Percentiles rank a stretch among this genome's conserved stretches.
Conservation (phyloP, 2,797 vertebrate species). For the Diplodus sargus region DNA sequence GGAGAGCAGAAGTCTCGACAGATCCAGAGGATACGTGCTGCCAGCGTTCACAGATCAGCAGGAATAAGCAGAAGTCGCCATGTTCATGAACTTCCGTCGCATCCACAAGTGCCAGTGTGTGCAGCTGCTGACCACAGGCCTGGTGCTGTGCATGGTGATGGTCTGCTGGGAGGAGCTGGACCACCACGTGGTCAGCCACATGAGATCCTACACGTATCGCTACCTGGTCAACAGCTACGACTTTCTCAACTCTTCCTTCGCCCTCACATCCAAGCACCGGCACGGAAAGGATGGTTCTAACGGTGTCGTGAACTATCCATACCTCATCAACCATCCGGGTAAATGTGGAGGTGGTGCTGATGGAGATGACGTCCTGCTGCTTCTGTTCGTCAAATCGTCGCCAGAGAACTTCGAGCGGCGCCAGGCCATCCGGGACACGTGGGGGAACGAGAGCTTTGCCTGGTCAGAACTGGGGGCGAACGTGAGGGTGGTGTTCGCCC, state of each 20-base stretch:
- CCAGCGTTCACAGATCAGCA: not conserved
- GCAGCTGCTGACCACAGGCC: conserved; percentile 86
- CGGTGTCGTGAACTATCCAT: conserved; percentile 53
- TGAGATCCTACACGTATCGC: conserved; percentile 92
- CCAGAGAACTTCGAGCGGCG: conserved; percentile 88
- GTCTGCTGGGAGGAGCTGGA: conserved; percentile 89
- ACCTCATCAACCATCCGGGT: conserved; percentile 77
- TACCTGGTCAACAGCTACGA: conserved; percentile 92
- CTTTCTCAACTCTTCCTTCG: conserved; percentile 90
- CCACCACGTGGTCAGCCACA: conserved; percentile 87
- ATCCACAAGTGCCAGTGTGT: conserved; percentile 88
- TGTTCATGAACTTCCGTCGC: conserved; percentile 89
- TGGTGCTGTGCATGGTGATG: conserved; percentile 87
- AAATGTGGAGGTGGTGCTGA: conserved; percentile 74
- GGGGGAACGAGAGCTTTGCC: conserved; percentile 91
- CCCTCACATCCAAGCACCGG: conserved; percentile 63
- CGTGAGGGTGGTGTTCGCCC: conserved; percentile 90
- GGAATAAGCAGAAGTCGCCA: conserved; percentile 42
- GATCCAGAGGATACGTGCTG: not conserved
- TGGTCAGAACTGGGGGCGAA: conserved; percentile 80
- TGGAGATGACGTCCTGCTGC: conserved; percentile 87
- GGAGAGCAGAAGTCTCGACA: not conserved
- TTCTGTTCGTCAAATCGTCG: conserved; percentile 92
- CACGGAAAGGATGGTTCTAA: conserved; percentile 57
- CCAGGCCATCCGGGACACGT: conserved; percentile 89